Conservation (phyloP, 1,140 invertebrate species). For the Apis laboriosa region DNA sequence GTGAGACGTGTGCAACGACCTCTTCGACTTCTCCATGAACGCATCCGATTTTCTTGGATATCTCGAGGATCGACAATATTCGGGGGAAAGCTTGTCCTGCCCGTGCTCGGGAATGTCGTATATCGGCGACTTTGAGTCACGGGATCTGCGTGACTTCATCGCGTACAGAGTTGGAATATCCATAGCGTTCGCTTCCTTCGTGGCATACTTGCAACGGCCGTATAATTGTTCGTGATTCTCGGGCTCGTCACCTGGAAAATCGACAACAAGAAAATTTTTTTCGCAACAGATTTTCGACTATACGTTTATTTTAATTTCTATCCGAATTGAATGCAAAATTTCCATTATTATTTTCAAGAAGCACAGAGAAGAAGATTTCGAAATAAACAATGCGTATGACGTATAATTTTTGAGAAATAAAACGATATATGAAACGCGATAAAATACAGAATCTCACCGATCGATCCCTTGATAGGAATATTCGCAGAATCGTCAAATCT, state of each 20-base stretch:
- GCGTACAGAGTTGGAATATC: conserved; percentile 26
- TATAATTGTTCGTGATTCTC: conserved; percentile 45
- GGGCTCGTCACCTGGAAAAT: conserved; percentile 44
- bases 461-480: conserved; percentile 44
- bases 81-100: conserved; percentile 34
- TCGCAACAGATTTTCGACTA: too few species aligned
- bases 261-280: too few species aligned
- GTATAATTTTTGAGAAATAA: neutral
- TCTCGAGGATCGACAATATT: conserved; percentile 31
- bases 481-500: conserved; percentile 51
- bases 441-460: conserved; percentile 46
- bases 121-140: conserved; percentile 35
- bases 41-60: conserved; percentile 34
- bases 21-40: conserved; percentile 41
- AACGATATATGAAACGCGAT: neutral
- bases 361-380: too few species aligned
- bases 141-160: conserved; percentile 46
- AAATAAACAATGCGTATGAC: too few species aligned
- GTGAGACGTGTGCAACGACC: conserved; percentile 23
- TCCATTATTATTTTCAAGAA: too few species aligned
- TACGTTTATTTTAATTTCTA: too few species aligned
- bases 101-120: conserved; percentile 45
- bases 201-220: conserved; percentile 36
- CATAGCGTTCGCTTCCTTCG: neutral
- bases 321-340: too few species aligned